These are phyloP conservation scores for Rhagoletis zephyria DNA, from an alignment of 1,140 invertebrate genomes.

Conservation along the genomic window DNA sequence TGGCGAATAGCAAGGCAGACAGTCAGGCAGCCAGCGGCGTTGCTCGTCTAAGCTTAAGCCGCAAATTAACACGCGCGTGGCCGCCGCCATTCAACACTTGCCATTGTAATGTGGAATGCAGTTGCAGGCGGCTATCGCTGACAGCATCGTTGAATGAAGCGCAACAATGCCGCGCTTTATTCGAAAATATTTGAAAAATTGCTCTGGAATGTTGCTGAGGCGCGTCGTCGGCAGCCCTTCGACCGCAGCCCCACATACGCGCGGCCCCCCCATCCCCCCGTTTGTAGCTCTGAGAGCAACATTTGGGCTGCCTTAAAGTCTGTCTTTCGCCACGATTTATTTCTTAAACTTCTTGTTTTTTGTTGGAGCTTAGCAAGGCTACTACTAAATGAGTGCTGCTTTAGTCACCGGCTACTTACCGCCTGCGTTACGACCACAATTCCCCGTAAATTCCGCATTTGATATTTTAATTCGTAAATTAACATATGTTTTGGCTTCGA, in stretches of 20 bases:
- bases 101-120: not conserved
- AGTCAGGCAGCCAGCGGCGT: not conserved
- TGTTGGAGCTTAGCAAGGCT: too few species aligned
- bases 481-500: constrained; percentile 35
- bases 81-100: not conserved
- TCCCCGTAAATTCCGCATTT: not conserved
- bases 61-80: not conserved
- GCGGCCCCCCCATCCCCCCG: not conserved
- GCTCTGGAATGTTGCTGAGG: not conserved
- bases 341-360: too few species aligned
- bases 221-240: not conserved
- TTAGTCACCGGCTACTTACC: too few species aligned
- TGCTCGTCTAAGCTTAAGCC: too few species aligned
- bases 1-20: not conserved
- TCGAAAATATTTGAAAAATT: not conserved
- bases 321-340: too few species aligned
- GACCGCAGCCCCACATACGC: not conserved
- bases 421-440: too few species aligned
- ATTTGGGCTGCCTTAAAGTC: not conserved
- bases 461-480: constrained; percentile 43
- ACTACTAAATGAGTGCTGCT: too few species aligned
- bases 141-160: too few species aligned
- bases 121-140: not conserved
- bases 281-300: not conserved
- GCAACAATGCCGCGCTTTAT: not conserved